Base-by-base conservation (phyloP, 2,888 invertebrate species). In the Phytoseiulus persimilis region DNA sequence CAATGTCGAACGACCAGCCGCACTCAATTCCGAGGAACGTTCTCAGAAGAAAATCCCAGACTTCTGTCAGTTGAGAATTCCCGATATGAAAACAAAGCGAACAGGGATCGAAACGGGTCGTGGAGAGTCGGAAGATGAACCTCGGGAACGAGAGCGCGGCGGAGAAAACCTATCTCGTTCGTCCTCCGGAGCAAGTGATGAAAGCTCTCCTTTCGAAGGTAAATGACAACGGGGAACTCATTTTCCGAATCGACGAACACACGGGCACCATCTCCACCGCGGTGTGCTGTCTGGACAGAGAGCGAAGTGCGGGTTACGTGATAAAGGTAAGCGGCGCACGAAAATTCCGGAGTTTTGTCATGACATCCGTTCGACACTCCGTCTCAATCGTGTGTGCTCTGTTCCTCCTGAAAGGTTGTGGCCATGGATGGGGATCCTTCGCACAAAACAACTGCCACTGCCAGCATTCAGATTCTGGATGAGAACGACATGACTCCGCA, bases 401-500 rank as follows among this genome's bases (percentile, higher is more conserved):
- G 39, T 39, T 39, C 39, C 5, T 45, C 6, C 3, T 23, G 32
- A n/a, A 1, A 87, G 87, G 91, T 92, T 6, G 90, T 91, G 32
- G 92, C 92, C 23, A 91, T 90, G 1, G 92, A 92, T 90, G 91
- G 91, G 1, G 91, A 91, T 83, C 46, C 83, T 32, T 90, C 31
- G 32, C 83, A 39, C 83, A 14, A 39, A 65, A 93, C 93, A 32
- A 93, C 92, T 31, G 93, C 92, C 23, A 92, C 92, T 0, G 91
- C 93, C n/a, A 91, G 91, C 0, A 92, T 93, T 11, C 91, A 90
- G 84, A 92, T 94, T 33, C 91, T 91, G 31, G 94, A 94, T 91
- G 91, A 92, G 83, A 94, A 94, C 91, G 94, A 94, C 91, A 93
- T 93, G 91, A 92, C 92, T 32, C 94, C 94, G 0, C 91, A 91